Evolutionary conservation across 2,113 vertebrate genomes (phyloP).

Genomic region (Talpa occidentalis): DNA sequence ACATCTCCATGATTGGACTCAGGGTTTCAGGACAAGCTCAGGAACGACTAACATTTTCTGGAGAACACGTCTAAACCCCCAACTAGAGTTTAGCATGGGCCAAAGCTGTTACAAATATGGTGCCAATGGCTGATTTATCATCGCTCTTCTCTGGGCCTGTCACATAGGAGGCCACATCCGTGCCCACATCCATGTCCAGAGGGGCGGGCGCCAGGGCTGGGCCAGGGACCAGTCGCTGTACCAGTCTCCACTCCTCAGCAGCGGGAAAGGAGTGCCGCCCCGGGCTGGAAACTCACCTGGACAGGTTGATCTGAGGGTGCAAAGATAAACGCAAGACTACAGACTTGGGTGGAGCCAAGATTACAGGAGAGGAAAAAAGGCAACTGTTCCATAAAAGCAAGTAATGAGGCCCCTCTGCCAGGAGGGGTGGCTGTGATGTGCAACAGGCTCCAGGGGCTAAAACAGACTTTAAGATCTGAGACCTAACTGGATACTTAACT

Average conservation of each 20-base stretch:
- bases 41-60: neutral
- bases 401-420: neutral
- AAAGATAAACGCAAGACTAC: neutral
- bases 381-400: neutral
- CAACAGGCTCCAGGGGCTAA: neutral
- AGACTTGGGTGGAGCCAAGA: neutral
- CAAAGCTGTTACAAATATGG: neutral
- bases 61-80: neutral
- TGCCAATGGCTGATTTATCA: no score
- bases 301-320: no score
- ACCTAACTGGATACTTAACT: neutral
- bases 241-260: no score
- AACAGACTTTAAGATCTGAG: neutral
- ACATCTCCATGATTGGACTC: neutral
- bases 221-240: no score
- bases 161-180: neutral
- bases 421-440: neutral
- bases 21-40: neutral
- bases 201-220: neutral
- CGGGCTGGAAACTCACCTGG: rapidly evolving
- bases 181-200: neutral
- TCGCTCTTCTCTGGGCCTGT: neutral
- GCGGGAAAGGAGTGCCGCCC: neutral
- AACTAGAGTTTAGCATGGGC: neutral
- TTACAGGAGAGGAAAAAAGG: neutral